phyloP scores from a whole-genome alignment of 2,797 vertebrate genomes.

The Columba guinea region DNA sequence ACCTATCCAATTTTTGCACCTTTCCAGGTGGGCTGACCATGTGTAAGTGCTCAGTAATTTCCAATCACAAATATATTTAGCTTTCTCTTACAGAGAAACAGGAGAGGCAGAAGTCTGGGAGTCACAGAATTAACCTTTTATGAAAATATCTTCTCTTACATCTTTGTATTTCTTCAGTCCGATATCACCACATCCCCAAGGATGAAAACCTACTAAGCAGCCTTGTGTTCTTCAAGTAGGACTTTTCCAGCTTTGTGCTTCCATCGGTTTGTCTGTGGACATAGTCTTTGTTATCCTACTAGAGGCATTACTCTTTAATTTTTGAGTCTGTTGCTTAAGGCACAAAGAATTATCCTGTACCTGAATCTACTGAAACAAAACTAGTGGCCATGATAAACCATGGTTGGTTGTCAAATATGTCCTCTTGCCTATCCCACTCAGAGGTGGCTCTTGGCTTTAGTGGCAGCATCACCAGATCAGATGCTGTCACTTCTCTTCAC shows the following conservation, averaged over 20 bases:
- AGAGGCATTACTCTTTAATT: not conserved
- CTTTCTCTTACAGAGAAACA: not conserved
- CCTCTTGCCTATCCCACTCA: not conserved
- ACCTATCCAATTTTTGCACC: not conserved
- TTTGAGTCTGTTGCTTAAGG: not conserved
- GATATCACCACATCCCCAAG: not conserved
- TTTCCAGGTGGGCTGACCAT: not conserved
- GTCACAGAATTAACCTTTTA: not conserved
- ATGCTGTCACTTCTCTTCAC: not conserved
- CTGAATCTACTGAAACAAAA: not conserved
- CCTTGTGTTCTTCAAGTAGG: not conserved
- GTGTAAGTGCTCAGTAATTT: not conserved
- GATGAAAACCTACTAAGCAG: not conserved
- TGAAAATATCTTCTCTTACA: not conserved
- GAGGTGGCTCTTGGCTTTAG: not conserved
- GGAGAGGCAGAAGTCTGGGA: not conserved
- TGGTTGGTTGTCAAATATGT: not conserved
- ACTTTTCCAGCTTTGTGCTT: not conserved
- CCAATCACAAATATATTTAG: not conserved
- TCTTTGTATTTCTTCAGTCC: not conserved
- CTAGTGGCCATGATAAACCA: not conserved
- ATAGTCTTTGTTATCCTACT: not conserved
- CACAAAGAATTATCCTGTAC: not conserved
- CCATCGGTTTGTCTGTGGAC: not conserved
- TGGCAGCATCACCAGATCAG: not conserved